Percentiles rank a stretch among this genome's conserved stretches.
phyloP scores from a whole-genome alignment of 2,888 invertebrate genomes.

The Salticus scenicus region DNA sequence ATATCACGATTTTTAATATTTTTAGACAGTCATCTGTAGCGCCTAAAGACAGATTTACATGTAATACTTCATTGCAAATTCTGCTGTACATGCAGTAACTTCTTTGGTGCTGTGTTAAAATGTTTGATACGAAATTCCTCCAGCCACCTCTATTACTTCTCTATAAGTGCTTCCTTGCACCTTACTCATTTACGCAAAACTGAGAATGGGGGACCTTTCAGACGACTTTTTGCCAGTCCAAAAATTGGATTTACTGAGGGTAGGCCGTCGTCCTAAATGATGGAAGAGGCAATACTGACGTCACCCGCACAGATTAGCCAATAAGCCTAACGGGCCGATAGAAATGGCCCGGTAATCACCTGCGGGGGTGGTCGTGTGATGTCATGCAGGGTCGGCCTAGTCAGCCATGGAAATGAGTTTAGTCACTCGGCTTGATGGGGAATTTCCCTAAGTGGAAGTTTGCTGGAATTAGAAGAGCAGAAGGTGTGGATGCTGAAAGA shows the following conservation, averaged over 20 bases:
- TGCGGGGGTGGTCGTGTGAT: constrained; percentile 61
- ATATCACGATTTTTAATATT: no score
- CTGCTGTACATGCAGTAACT: not conserved
- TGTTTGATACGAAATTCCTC: constrained; percentile 1
- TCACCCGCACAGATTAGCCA: constrained; percentile 62
- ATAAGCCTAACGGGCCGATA: constrained; percentile 68
- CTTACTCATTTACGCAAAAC: constrained; percentile 38
- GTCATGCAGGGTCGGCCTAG: constrained; percentile 63
- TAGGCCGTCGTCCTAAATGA: constrained; percentile 24
- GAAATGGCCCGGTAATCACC: constrained; percentile 69
- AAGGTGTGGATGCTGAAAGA: not conserved
- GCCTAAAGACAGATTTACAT: no score
- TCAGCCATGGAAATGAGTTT: constrained; percentile 69
- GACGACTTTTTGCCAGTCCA: constrained; percentile 40
- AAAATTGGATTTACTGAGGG: constrained; percentile 55
- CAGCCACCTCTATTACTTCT: not conserved
- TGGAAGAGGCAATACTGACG: constrained; percentile 34
- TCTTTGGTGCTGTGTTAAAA: not conserved
- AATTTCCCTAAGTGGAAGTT: constrained; percentile 52
- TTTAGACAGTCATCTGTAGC: no score
- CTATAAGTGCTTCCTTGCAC: not conserved
- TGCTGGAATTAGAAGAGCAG: constrained; percentile 12
- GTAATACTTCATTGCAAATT: no score
- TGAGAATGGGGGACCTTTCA: not conserved
- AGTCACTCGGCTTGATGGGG: constrained; percentile 58